Evolutionary conservation across 2,113 vertebrate species (phyloP).

Genomic region (Xyrauchen texanus): DNA sequence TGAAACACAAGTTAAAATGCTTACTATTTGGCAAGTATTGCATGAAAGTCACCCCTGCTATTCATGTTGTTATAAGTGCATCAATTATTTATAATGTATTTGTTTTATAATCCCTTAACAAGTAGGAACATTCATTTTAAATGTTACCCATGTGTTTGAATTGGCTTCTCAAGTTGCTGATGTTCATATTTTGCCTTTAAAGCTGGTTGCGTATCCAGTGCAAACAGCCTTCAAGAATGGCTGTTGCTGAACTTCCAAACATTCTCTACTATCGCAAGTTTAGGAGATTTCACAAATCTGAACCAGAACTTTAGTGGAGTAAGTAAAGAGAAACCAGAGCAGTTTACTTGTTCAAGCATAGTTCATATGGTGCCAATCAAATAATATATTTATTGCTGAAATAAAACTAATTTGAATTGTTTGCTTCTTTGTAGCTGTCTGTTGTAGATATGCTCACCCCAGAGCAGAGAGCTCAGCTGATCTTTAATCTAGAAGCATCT

Average conservation of each 20-base stretch:
- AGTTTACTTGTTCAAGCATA: not conserved
- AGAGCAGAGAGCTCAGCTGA: slow-evolving; percentile 49
- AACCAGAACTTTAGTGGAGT: slow-evolving; percentile 50
- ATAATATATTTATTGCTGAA: not conserved
- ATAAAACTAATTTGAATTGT: not conserved
- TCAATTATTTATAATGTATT: too few species aligned
- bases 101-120: too few species aligned
- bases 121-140: too few species aligned
- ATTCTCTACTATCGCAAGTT: slow-evolving; percentile 21
- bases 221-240: slow-evolving; percentile 27
- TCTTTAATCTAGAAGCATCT: slow-evolving; percentile 14
- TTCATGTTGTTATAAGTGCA: too few species aligned
- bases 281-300: slow-evolving; percentile 38
- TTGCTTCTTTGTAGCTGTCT: slow-evolving; percentile 22
- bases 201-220: slow-evolving; percentile 22
- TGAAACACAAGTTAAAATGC: too few species aligned
- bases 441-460: slow-evolving; percentile 38
- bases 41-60: too few species aligned
- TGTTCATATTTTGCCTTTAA: not conserved
- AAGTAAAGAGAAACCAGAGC: not conserved
- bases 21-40: too few species aligned
- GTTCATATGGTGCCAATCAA: too few species aligned
- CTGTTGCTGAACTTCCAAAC: slow-evolving; percentile 39
- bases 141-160: not conserved
- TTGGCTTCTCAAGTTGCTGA: not conserved